A percentile compares a stretch with the other conserved stretches of the same genome.
Conservation (phyloP, 2,797 vertebrate genomes). For the Myripristis jacobus region DNA sequence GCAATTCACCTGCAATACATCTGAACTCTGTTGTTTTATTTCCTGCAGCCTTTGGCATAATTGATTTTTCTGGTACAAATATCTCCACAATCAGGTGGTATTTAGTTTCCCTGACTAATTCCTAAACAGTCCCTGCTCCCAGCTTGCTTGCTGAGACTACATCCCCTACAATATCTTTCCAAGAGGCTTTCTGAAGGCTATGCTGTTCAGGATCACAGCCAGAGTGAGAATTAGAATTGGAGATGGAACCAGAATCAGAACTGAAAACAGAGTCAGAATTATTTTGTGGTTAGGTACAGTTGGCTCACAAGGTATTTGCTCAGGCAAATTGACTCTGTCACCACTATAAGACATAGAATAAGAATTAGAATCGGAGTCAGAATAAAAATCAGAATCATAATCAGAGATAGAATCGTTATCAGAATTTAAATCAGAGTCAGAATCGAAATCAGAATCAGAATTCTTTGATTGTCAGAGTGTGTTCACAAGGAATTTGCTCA, state of each 20-base stretch:
- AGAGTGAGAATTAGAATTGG: not conserved
- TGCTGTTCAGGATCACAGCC: not conserved
- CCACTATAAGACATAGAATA: constrained; percentile 47
- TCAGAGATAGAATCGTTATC: too few species aligned
- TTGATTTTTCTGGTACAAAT: constrained; percentile 35
- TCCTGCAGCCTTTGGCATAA: constrained; percentile 24
- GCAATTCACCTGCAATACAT: constrained; percentile 48
- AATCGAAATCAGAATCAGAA: too few species aligned
- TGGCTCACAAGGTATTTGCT: constrained; percentile 59
- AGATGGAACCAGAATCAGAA: not conserved
- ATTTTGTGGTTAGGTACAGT: constrained; percentile 40
- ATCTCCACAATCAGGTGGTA: constrained; percentile 23
- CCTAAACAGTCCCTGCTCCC: not conserved
- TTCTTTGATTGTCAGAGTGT: too few species aligned
- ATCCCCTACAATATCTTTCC: not conserved
- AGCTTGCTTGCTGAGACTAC: not conserved
- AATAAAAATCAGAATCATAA: too few species aligned
- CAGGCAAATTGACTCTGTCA: constrained; percentile 57
- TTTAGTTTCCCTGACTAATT: constrained; percentile 19
- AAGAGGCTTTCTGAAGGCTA: too few species aligned
- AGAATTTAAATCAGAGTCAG: too few species aligned
- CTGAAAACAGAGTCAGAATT: not conserved
- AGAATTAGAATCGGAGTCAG: too few species aligned
- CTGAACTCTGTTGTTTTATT: constrained; percentile 36
- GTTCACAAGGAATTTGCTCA: too few species aligned